A percentile compares a stretch with the other conserved stretches of the same genome.
Evolutionary conservation across 2,888 invertebrate species (phyloP).

Genomic region (Drosophila histrio): DNA sequence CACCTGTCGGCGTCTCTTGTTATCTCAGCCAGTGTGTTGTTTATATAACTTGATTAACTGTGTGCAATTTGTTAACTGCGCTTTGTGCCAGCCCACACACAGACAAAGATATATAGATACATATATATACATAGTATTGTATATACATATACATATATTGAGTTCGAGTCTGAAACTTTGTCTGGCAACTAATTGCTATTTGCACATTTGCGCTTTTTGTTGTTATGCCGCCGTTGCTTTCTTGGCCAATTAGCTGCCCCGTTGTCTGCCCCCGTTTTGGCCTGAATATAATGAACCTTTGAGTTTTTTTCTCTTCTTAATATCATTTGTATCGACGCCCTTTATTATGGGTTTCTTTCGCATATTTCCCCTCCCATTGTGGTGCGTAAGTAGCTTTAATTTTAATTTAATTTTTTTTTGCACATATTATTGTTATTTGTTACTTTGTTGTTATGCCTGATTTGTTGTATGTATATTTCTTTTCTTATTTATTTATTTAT

Average conservation of each 20-base stretch:
- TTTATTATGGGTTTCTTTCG: constrained; percentile 24
- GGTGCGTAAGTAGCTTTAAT: constrained; percentile 61
- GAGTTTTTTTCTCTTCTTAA: constrained; percentile 3
- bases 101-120: neutral
- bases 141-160: constrained; percentile 13
- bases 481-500: constrained; percentile 22
- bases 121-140: neutral
- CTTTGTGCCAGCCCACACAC: constrained; percentile 37
- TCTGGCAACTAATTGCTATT: constrained; percentile 59
- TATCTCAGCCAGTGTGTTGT: constrained; percentile 32
- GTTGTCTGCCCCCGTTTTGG: constrained; percentile 50
- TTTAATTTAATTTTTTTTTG: constrained; percentile 50
- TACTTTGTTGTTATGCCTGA: constrained; percentile 49
- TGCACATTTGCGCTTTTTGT: constrained; percentile 51
- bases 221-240: constrained; percentile 54
- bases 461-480: constrained; percentile 24
- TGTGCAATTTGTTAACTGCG: constrained; percentile 58
- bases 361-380: constrained; percentile 20
- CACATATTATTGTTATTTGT: constrained; percentile 39
- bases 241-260: constrained; percentile 62
- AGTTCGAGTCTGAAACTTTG: constrained; percentile 32
- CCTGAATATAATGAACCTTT: constrained; percentile 53
- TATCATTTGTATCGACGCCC: constrained; percentile 24
- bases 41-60: constrained; percentile 62
- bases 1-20: constrained; percentile 33